Evolutionary conservation across 2,113 vertebrate genomes (phyloP).

Genomic region (Cairina moschata): DNA sequence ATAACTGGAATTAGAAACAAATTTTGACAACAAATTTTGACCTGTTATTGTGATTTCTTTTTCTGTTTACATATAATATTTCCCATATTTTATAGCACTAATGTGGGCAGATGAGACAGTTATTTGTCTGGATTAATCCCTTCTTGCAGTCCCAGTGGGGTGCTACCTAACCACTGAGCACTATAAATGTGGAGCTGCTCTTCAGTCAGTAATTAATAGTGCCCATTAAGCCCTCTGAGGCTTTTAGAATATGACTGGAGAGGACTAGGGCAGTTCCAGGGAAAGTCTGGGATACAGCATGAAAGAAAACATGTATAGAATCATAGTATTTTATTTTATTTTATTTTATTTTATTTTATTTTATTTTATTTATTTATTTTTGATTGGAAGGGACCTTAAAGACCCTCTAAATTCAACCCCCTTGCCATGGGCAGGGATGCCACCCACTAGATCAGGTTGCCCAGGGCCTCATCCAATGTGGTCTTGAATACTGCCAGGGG

Average conservation of each 20-base stretch:
- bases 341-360: too few relatives aligned
- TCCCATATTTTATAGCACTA: not conserved
- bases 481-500: too few relatives aligned
- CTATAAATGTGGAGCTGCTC: not conserved
- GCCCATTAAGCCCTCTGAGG: not conserved
- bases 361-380: too few relatives aligned
- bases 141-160: not conserved
- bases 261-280: not conserved
- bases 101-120: not conserved
- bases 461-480: too few relatives aligned
- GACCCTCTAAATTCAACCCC: too few relatives aligned
- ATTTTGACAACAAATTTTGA: not conserved
- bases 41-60: not conserved
- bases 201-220: not conserved
- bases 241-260: not conserved
- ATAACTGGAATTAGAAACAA: not conserved
- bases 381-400: too few relatives aligned
- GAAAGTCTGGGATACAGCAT: not conserved
- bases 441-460: too few relatives aligned
- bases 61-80: not conserved
- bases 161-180: not conserved
- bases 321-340: too few relatives aligned
- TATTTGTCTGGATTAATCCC: not conserved
- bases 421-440: too few relatives aligned
- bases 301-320: not conserved